A percentile compares a stretch with the other conserved stretches of the same genome.
These are phyloP conservation scores for Dioctria rufipes DNA, from an alignment of 2,888 invertebrate genomes.

Conservation along the genomic window DNA sequence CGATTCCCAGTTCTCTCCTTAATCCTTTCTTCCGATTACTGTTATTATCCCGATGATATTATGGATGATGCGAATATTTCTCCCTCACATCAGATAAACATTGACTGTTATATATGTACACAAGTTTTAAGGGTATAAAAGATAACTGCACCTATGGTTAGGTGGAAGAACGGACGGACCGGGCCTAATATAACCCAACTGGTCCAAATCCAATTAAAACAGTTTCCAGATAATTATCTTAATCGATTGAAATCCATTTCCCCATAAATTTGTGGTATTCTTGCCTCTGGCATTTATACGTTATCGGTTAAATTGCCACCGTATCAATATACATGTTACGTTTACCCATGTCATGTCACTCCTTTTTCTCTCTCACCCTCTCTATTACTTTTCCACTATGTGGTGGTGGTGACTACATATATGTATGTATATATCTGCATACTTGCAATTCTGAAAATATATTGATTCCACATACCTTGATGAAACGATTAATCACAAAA, in stretches of 20 bases:
- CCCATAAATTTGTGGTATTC: constrained; percentile 6
- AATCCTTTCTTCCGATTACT: not conserved
- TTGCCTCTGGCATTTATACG: not conserved
- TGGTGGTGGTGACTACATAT: no score
- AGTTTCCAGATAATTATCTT: constrained; percentile 25
- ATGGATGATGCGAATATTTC: no score
- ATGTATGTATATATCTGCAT: no score
- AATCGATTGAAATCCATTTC: not conserved
- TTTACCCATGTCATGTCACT: no score
- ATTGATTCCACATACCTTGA: not conserved
- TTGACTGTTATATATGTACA: no score
- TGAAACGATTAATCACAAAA: constrained; percentile 11
- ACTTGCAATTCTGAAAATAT: not conserved
- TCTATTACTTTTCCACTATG: no score
- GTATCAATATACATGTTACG: not conserved
- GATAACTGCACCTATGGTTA: no score
- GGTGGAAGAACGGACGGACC: no score
- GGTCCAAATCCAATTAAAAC: constrained; percentile 15
- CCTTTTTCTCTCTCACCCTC: no score
- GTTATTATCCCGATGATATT: not conserved
- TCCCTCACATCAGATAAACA: no score
- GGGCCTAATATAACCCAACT: not conserved
- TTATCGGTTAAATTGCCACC: not conserved
- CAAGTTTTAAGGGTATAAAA: no score
- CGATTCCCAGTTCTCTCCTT: not conserved